phyloP scores from a whole-genome alignment of 2,797 vertebrate species.

The Amblyraja radiata region DNA sequence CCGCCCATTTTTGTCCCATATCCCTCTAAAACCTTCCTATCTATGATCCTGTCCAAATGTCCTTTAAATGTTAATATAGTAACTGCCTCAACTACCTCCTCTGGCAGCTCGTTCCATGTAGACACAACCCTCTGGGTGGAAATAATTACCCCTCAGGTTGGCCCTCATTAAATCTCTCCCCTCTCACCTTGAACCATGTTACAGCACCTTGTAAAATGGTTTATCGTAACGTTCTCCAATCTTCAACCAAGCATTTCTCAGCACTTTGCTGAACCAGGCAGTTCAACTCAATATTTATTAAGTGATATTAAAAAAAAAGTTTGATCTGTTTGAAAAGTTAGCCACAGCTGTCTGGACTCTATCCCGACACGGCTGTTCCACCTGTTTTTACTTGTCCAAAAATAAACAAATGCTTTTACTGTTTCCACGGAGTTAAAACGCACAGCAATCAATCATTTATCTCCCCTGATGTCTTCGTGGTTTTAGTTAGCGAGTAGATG shows the following conservation, averaged over 20 bases:
- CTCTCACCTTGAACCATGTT: too few species aligned
- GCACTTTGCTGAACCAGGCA: background rate
- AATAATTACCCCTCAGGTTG: too few species aligned
- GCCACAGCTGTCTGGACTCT: conserved; percentile 30
- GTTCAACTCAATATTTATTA: background rate
- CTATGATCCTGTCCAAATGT: too few species aligned
- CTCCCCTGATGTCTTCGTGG: conserved; percentile 17
- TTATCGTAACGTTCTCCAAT: background rate
- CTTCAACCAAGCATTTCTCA: background rate
- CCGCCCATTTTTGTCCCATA: too few species aligned
- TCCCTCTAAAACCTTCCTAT: too few species aligned
- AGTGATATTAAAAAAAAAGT: background rate
- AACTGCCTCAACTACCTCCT: too few species aligned
- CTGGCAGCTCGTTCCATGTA: too few species aligned
- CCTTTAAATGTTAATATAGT: too few species aligned
- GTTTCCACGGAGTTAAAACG: conserved; percentile 27
- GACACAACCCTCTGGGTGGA: too few species aligned
- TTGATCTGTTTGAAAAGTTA: background rate
- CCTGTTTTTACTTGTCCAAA: conserved; percentile 32
- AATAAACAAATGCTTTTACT: conserved; percentile 31
- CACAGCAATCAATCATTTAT: conserved; percentile 2
- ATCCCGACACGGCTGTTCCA: background rate
- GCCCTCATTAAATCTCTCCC: too few species aligned
- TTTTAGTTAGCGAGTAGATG: conserved; percentile 7
- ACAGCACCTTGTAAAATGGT: background rate